Conservation (phyloP, 2,797 vertebrate species). For the Dromococcyx pavoninus region DNA sequence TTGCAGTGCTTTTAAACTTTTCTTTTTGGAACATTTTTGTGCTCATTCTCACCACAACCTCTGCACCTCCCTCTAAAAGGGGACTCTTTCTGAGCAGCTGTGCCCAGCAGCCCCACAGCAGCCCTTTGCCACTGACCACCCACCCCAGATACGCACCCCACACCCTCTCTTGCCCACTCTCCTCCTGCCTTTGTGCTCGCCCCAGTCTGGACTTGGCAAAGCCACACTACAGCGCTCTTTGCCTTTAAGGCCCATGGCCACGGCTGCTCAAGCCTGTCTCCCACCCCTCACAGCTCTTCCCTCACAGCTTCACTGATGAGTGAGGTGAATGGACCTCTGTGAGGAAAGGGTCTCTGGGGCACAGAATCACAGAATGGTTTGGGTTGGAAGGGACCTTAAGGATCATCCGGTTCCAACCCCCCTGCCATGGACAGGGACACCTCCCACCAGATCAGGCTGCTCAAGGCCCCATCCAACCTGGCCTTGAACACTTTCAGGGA, state of each 20-base stretch:
- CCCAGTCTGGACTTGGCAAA: fast-evolving
- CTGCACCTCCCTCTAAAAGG: background rate
- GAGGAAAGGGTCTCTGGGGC: background rate
- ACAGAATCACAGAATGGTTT: too few species aligned
- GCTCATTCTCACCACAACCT: background rate
- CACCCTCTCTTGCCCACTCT: background rate
- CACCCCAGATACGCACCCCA: fast-evolving
- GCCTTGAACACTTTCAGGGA: too few species aligned
- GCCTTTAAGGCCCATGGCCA: fast-evolving
- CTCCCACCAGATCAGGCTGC: too few species aligned
- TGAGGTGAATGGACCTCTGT: fast-evolving
- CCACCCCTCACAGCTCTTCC: background rate
- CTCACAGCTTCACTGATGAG: fast-evolving
- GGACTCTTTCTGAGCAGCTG: too few species aligned
- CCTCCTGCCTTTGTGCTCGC: fast-evolving
- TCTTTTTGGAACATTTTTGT: background rate
- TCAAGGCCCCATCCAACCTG: too few species aligned
- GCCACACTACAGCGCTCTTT: fast-evolving
- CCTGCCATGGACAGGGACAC: too few species aligned
- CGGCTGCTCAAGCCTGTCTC: background rate
- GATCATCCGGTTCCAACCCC: too few species aligned
- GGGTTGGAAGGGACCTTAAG: too few species aligned
- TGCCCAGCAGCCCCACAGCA: too few species aligned
- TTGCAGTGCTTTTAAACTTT: background rate
- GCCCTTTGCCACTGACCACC: background rate